These are phyloP conservation scores for Pachymerium ferrugineum DNA, from an alignment of 2,888 invertebrate genomes.

Conservation along the genomic window DNA sequence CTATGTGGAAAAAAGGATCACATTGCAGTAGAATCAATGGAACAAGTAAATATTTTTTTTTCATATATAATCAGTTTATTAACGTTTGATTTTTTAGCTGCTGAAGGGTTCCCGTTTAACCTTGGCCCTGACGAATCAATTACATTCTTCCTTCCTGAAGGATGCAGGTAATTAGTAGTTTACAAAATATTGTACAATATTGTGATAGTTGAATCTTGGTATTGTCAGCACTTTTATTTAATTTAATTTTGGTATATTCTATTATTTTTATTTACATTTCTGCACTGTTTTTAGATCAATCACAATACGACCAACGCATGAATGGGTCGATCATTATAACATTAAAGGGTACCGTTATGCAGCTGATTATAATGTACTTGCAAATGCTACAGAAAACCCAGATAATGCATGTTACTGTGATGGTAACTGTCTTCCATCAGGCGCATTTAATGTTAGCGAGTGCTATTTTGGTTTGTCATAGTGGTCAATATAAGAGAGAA, in stretches of 20 bases:
- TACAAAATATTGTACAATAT: too few relatives aligned
- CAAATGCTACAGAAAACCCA: conserved; percentile 29
- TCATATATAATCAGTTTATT: background rate
- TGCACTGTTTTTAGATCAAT: too few relatives aligned
- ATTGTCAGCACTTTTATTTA: too few relatives aligned
- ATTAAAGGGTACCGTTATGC: conserved; percentile 26
- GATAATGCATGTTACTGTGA: conserved; percentile 34
- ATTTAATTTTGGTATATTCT: too few relatives aligned
- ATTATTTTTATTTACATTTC: too few relatives aligned
- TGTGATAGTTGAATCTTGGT: too few relatives aligned
- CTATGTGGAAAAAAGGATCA: background rate
- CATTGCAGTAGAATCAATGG: background rate
- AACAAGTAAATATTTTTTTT: background rate
- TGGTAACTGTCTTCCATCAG: conserved; percentile 33
- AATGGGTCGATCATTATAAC: conserved; percentile 1
- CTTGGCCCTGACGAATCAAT: too few relatives aligned
- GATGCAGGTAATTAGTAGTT: too few relatives aligned
- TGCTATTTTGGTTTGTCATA: conserved; percentile 34
- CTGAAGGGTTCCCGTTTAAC: too few relatives aligned
- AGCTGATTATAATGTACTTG: background rate
- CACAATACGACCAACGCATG: too few relatives aligned
- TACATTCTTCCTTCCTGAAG: too few relatives aligned
- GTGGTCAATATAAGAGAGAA: too few relatives aligned
- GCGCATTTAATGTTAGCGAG: conserved; percentile 31
- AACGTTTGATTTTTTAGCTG: background rate